Evolutionary conservation across 92 coral and sea anemone genomes (phyloP).

Genomic region (Porites divaricata): DNA sequence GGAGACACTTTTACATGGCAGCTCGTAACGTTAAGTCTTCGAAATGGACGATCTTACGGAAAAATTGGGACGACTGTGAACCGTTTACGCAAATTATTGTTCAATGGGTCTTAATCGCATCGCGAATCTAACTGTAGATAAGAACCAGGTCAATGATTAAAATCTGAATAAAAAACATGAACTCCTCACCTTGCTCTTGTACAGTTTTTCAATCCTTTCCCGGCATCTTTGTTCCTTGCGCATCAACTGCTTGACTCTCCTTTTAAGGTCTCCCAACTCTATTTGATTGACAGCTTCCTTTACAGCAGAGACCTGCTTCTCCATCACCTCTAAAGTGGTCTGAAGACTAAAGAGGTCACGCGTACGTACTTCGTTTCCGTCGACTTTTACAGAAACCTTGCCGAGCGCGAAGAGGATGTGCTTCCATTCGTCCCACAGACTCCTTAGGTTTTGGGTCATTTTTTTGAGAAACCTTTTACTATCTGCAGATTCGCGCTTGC

Average conservation of each 20-base stretch:
- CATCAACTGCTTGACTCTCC: slow-evolving; percentile 27
- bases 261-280: slow-evolving; percentile 1
- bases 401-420: slow-evolving; percentile 33
- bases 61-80: too few species aligned
- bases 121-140: background rate
- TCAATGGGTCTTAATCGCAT: too few species aligned
- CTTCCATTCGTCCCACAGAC: slow-evolving; percentile 62
- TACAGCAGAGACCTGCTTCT: slow-evolving; percentile 40
- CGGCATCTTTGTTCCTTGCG: slow-evolving; percentile 42
- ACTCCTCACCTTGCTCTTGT: background rate
- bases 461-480: background rate
- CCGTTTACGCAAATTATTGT: too few species aligned
- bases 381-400: slow-evolving; percentile 35
- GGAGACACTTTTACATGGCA: too few species aligned
- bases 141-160: background rate
- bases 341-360: slow-evolving; percentile 48
- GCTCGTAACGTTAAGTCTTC: too few species aligned
- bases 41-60: too few species aligned
- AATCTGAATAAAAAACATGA: background rate
- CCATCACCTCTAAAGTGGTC: slow-evolving; percentile 50
- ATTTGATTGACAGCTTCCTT: slow-evolving; percentile 33
- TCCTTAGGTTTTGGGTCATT: slow-evolving; percentile 38
- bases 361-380: slow-evolving; percentile 23
- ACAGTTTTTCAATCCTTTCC: slow-evolving; percentile 16
- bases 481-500: background rate